A percentile compares a stretch with the other conserved stretches of the same genome.
phyloP scores from a whole-genome alignment of 1,140 invertebrate genomes.

The Drosophila dunni region DNA sequence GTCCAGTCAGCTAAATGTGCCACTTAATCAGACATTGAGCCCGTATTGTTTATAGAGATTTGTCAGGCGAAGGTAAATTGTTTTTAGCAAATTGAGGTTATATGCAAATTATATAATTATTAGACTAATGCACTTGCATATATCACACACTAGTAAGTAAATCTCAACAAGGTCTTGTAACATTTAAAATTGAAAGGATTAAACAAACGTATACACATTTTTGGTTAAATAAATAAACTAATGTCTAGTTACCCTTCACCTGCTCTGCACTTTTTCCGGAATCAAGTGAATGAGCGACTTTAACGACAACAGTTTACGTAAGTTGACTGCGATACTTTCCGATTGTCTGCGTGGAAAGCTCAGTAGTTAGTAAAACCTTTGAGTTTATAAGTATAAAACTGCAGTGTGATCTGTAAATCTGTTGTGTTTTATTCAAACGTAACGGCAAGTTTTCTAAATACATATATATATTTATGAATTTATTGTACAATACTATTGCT shows the following conservation, averaged over 20 bases:
- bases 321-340: conserved; percentile 15
- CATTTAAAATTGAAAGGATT: conserved; percentile 13
- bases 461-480: neutral
- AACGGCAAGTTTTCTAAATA: conserved; percentile 56
- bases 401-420: conserved; percentile 58
- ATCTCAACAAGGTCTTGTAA: conserved; percentile 43
- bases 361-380: conserved; percentile 3
- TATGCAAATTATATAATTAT: conserved; percentile 50
- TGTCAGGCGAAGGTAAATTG: conserved; percentile 46
- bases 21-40: no score
- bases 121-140: neutral
- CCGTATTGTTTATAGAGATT: neutral
- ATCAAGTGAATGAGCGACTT: neutral
- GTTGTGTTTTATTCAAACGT: conserved; percentile 60
- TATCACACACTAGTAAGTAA: no score
- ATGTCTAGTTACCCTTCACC: neutral
- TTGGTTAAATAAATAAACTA: neutral
- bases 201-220: neutral
- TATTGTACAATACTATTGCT: conserved; percentile 65
- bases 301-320: conserved; percentile 35
- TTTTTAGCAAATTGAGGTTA: conserved; percentile 50
- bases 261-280: neutral
- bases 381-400: conserved; percentile 49
- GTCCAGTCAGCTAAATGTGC: no score
- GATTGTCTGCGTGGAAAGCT: neutral